phyloP scores from a whole-genome alignment of 1,140 invertebrate species.

The Glomeris maerens region DNA sequence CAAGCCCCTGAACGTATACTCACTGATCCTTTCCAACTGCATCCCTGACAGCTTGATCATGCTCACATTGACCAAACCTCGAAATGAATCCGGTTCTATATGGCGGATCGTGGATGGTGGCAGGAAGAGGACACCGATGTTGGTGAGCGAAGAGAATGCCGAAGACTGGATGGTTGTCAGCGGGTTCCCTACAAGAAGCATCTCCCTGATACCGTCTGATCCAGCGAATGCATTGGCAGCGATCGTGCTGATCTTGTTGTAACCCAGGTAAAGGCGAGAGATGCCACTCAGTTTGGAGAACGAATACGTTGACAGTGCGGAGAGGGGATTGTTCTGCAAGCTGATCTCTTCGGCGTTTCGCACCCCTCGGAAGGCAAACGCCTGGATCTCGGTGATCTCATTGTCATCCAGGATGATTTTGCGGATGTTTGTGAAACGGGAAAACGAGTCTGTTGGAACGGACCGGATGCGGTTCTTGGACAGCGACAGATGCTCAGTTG shows the following conservation, averaged over 20 bases:
- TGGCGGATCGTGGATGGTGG: background rate
- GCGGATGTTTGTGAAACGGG: background rate
- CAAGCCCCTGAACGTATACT: constrained; percentile 7
- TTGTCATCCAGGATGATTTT: constrained; percentile 6
- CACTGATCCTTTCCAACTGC: background rate
- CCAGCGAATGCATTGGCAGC: constrained; percentile 13
- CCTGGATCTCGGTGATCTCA: constrained; percentile 8
- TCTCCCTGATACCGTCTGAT: background rate
- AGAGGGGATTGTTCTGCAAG: constrained; percentile 14
- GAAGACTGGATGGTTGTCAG: background rate
- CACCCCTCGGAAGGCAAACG: constrained; percentile 14
- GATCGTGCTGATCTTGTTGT: constrained; percentile 13
- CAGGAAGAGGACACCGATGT: constrained; percentile 2
- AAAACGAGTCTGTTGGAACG: constrained; percentile 6
- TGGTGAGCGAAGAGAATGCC: constrained; percentile 1
- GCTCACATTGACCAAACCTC: constrained; percentile 3
- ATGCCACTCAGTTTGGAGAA: constrained; percentile 11
- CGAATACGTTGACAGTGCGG: constrained; percentile 9
- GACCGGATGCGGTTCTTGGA: background rate
- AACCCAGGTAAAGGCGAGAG: constrained; percentile 12
- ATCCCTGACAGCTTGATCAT: constrained; percentile 5
- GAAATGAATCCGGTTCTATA: constrained; percentile 7
- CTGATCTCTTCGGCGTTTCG: constrained; percentile 14
- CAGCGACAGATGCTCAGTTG: constrained; percentile 1
- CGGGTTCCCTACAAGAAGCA: constrained; percentile 9